A percentile compares a stretch with the other conserved stretches of the same genome.
These are phyloP conservation scores for Neolamprologus toae DNA, from an alignment of 2,113 vertebrate genomes.

Conservation along the genomic window DNA sequence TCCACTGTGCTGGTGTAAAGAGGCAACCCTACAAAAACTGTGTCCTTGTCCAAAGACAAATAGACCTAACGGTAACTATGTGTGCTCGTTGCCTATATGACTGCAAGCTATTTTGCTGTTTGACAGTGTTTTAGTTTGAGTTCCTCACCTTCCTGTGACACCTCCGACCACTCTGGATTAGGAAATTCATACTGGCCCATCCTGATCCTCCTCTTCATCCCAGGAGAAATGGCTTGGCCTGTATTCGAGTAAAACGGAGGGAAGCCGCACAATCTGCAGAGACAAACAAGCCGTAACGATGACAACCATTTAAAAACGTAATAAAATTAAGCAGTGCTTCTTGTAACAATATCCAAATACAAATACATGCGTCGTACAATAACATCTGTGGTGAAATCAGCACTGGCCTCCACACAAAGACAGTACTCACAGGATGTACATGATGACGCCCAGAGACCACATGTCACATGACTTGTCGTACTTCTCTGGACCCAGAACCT, in stretches of 20 bases:
- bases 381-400: background rate
- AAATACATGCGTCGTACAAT: background rate
- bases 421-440: slow-evolving; percentile 95
- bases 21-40: background rate
- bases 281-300: background rate
- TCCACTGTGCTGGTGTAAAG: background rate
- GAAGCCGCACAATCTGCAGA: slow-evolving; percentile 87
- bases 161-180: slow-evolving; percentile 92
- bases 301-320: background rate
- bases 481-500: slow-evolving; percentile 96
- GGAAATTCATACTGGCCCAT: slow-evolving; percentile 98
- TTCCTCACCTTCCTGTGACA: slow-evolving; percentile 87
- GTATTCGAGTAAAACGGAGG: slow-evolving; percentile 99
- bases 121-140: background rate
- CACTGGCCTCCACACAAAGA: background rate
- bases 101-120: fast-evolving
- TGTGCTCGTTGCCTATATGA: background rate
- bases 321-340: background rate
- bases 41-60: background rate
- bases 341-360: background rate
- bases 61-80: fast-evolving
- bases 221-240: slow-evolving; percentile 95
- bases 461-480: slow-evolving; percentile 99
- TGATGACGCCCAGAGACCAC: slow-evolving; percentile 99
- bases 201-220: slow-evolving; percentile 97